Evolutionary conservation across 2,113 vertebrate genomes (phyloP).

Genomic region (Notiomystis cincta): DNA sequence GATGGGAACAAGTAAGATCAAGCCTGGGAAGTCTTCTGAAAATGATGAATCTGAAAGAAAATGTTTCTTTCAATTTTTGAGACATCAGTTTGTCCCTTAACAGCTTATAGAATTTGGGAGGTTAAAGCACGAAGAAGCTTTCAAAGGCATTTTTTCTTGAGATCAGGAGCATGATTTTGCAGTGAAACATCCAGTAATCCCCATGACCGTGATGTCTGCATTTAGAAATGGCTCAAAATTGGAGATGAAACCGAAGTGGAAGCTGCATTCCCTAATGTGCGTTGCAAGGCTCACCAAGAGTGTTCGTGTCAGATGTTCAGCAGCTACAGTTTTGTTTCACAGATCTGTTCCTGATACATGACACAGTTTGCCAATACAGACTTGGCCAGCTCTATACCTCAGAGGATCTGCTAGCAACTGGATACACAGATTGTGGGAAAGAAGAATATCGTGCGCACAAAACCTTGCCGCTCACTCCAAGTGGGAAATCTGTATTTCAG

Average conservation of each 20-base stretch:
- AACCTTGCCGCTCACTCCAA: neutral
- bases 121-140: neutral
- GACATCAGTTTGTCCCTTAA: neutral
- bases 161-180: neutral
- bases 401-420: neutral
- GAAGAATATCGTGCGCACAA: neutral
- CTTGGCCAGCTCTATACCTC: neutral
- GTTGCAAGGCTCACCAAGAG: neutral
- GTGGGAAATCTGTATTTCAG: neutral
- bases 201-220: neutral
- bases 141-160: neutral
- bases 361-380: neutral
- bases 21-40: neutral
- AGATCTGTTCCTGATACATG: neutral
- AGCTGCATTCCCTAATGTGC: rapidly evolving
- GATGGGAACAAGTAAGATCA: neutral
- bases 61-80: neutral
- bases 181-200: neutral
- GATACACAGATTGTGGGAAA: neutral
- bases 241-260: neutral
- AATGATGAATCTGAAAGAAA: neutral
- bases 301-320: neutral
- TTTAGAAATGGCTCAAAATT: neutral
- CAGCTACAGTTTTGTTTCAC: neutral
- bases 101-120: neutral